Evolutionary conservation across 2,113 vertebrate species (phyloP).

Genomic region (Phyllostomus hastatus): DNA sequence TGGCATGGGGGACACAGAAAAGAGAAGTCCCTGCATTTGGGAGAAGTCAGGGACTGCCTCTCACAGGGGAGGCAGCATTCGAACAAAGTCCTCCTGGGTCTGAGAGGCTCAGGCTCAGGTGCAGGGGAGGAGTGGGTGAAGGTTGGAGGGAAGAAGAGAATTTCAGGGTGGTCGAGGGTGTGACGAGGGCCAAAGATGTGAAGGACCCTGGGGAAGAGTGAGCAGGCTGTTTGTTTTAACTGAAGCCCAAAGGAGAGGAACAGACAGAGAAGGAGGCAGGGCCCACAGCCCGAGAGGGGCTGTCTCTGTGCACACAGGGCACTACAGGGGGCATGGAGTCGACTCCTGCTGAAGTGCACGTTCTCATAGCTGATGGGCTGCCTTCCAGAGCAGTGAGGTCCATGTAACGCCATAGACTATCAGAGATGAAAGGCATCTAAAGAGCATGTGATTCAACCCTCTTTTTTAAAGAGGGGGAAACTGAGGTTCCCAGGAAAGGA

Average conservation of each 20-base stretch:
- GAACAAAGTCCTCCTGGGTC: not conserved
- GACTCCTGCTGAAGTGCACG: not conserved
- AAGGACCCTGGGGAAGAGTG: not conserved
- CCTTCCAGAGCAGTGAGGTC: not conserved
- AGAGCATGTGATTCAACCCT: not conserved
- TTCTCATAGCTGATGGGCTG: not conserved
- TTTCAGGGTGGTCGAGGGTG: not conserved
- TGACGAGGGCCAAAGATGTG: not conserved
- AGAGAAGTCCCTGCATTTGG: not conserved
- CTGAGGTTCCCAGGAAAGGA: not conserved
- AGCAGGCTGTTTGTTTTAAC: not conserved
- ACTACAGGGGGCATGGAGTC: accelerated
- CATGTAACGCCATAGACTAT: not conserved
- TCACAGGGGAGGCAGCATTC: not conserved
- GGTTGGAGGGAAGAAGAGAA: not conserved
- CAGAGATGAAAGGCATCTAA: not conserved
- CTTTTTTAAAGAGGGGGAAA: not conserved
- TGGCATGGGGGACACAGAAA: not conserved
- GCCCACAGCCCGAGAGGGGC: not conserved
- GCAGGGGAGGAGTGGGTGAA: too few relatives aligned
- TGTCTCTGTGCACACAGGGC: not conserved
- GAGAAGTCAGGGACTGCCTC: not conserved
- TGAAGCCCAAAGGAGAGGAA: not conserved
- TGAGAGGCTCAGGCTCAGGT: not conserved
- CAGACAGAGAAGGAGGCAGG: too few relatives aligned